Conservation (phyloP, 2,888 invertebrate genomes). For the Sarcophaga subvicina region DNA sequence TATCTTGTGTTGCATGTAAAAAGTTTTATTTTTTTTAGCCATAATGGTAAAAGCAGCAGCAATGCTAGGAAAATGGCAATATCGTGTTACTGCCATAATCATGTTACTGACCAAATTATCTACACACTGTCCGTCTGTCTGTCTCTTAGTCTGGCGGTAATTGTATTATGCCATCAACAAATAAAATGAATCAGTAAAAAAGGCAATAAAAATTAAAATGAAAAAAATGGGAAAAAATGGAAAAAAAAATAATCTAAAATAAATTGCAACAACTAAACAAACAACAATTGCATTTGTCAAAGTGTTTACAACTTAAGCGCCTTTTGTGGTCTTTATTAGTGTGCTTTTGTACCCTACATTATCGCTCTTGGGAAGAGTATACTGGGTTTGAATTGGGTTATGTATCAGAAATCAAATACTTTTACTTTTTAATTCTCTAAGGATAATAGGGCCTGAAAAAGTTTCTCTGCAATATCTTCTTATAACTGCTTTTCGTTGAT, state of each 20-base stretch:
- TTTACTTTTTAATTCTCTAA: too few species aligned
- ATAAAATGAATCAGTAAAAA: slow-evolving; percentile 42
- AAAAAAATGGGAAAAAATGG: too few species aligned
- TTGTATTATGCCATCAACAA: slow-evolving; percentile 68
- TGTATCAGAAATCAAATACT: too few species aligned
- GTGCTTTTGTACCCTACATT: slow-evolving; percentile 6
- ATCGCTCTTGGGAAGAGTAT: not conserved
- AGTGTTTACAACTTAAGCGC: slow-evolving; percentile 69
- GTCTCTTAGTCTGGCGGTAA: slow-evolving; percentile 41
- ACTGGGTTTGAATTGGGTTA: too few species aligned
- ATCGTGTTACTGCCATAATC: slow-evolving; percentile 64
- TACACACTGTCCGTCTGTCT: slow-evolving; percentile 27
- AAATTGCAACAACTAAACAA: slow-evolving; percentile 65
- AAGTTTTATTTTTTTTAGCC: not conserved
- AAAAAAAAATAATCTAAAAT: slow-evolving; percentile 32
- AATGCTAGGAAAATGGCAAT: slow-evolving; percentile 24
- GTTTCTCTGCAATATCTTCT: too few species aligned
- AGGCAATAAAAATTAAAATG: not conserved
- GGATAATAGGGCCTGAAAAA: too few species aligned
- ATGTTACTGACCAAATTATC: slow-evolving; percentile 68
- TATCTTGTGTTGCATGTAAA: slow-evolving; percentile 55
- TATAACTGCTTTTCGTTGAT: not conserved
- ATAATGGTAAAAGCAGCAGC: not conserved
- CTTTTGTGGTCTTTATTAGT: slow-evolving; percentile 67
- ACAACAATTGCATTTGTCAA: slow-evolving; percentile 69